Evolutionary conservation across 92 coral and sea anemone species (phyloP).

Genomic region (Siderastrea siderea): DNA sequence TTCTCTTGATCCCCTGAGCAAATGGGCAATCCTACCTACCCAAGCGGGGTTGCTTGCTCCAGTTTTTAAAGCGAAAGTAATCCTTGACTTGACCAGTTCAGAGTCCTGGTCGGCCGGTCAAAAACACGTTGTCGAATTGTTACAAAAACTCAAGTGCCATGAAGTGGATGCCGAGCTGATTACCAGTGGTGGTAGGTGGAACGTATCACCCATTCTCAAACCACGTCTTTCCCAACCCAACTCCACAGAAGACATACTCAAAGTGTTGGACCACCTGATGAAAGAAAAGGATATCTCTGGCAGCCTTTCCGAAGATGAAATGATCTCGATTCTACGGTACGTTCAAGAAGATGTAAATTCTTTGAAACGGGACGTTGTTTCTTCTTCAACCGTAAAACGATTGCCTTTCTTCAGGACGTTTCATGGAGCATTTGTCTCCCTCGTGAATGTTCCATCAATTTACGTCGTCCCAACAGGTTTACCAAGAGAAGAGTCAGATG

Average conservation of each 20-base stretch:
- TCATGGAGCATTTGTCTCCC: conserved; percentile 49
- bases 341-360: conserved; percentile 67
- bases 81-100: conserved; percentile 74
- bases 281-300: conserved; percentile 45
- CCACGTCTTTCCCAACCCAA: conserved; percentile 78
- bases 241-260: conserved; percentile 75
- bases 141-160: conserved; percentile 61
- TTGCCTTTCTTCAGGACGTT: conserved; percentile 83
- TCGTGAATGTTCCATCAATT: conserved; percentile 51
- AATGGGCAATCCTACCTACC: conserved; percentile 91
- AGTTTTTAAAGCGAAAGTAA: conserved; percentile 72
- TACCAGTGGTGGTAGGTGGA: conserved; percentile 19
- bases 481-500: conserved; percentile 70
- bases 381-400: conserved; percentile 51
- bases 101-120: conserved; percentile 67
- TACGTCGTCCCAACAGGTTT: conserved; percentile 70
- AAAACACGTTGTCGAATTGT: conserved; percentile 39
- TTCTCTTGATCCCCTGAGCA: conserved; percentile 63
- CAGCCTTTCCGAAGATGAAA: conserved; percentile 55
- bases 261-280: conserved; percentile 74
- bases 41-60: conserved; percentile 66
- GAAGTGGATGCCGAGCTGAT: conserved; percentile 64
- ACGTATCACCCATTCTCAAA: conserved; percentile 60
- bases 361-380: conserved; percentile 9
- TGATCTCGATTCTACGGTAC: conserved; percentile 62